Evolutionary conservation across 1,140 invertebrate genomes (phyloP), one percentile per base, ranked within the genome.

Genomic region (Macrobrachium rosenbergii): DNA sequence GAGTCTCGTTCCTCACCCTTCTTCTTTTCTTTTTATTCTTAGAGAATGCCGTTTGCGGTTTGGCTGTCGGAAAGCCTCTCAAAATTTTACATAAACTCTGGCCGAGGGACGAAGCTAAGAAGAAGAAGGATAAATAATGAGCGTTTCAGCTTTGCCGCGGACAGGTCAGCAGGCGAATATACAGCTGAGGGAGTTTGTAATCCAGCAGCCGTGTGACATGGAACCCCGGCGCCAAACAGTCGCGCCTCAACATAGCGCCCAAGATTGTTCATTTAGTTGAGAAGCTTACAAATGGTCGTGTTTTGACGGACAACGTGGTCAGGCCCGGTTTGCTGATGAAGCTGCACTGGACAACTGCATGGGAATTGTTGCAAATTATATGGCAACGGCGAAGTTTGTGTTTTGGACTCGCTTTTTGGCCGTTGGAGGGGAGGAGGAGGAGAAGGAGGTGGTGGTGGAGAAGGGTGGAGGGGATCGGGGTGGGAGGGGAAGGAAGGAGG

Each of bases 261-360:
- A 81, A 81, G 79, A 81, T 81, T 81, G 79, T 81, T 81, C 79
- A 81, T 81, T 81, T 81, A 81, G 79, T 81, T 67, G 79, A 67
- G 79, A 19, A 81, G 79, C 79, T 67, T 81, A 81, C 79, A 81
- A 81, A 81, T 81, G 79, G 60, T 63, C 45, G 79, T 81, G 62
- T 81, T 81, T 81, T 81, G 79, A 81, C 79, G 81, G 81, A 73
- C 64, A 73, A 37, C 45, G 81, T 72, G 81, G 81, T 43, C 67
- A 60, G 45, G 23, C 45, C 45, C 69, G 23, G 67, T 43, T 64
- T 73, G 17, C 62, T 64, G 63, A 21, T 59, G 60, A 67, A 73
- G 67, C 12, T 67, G 52, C 43, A 45, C 69, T 19, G 79, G 81
- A 82, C 64, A 82, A 52, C 81, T 73, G 81, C 81, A 82, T 82